Conservation (phyloP, 2,113 vertebrate genomes). For the Thalassarche chlororhynchos region DNA sequence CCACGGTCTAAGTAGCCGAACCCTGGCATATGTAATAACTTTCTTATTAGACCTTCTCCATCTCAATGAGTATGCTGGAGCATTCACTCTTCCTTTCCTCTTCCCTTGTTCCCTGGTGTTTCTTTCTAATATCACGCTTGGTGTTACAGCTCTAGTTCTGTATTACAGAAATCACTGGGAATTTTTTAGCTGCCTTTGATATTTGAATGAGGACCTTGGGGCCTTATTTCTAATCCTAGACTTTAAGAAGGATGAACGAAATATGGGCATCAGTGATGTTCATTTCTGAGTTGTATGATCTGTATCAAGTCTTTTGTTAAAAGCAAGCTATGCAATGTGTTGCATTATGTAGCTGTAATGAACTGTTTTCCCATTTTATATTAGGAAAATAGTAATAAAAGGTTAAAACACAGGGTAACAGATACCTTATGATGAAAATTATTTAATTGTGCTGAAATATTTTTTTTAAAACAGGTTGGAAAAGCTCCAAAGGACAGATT, state of each 20-base stretch:
- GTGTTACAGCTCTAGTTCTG: background rate
- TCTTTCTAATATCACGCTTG: background rate
- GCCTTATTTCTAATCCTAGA: background rate
- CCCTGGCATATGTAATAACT: background rate
- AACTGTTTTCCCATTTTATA: background rate
- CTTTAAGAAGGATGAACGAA: background rate
- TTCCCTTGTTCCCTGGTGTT: background rate
- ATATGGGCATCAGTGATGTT: background rate
- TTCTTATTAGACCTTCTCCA: background rate
- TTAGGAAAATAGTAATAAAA: background rate
- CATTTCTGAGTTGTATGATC: background rate
- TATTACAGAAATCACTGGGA: background rate
- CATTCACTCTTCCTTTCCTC: background rate
- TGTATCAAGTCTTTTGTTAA: background rate
- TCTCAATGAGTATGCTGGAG: background rate
- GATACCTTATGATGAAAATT: background rate
- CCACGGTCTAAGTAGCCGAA: too few relatives aligned
- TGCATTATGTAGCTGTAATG: background rate
- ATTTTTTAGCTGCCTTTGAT: background rate
- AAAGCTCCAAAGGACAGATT: conserved; percentile 96
- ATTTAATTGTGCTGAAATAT: background rate
- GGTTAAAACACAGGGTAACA: background rate
- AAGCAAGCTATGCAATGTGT: background rate
- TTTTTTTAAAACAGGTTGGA: conserved; percentile 83
- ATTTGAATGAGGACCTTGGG: background rate